Conservation (phyloP, 2,113 vertebrate species). For the Sceloporus tristichus region DNA sequence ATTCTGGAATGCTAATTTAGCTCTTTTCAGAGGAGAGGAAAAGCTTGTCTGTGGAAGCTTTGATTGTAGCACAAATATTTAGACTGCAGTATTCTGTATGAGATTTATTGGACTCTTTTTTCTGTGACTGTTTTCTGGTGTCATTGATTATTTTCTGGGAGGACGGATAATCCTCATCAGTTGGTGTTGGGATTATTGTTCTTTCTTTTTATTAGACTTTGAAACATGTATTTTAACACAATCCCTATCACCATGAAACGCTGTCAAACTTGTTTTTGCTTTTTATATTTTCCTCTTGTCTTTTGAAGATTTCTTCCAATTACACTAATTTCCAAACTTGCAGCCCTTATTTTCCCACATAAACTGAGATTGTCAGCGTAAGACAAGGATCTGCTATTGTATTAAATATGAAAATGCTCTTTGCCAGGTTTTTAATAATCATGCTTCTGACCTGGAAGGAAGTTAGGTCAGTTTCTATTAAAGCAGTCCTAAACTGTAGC, state of each 20-base stretch:
- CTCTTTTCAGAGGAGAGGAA: not conserved
- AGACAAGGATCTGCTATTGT: not conserved
- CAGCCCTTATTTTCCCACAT: not conserved
- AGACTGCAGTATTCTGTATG: not conserved
- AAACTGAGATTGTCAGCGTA: not conserved
- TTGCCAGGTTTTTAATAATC: not conserved
- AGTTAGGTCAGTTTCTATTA: conserved; percentile 20
- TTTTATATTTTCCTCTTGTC: not conserved
- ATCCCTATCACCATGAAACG: not conserved
- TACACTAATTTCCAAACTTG: not conserved
- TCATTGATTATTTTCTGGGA: not conserved
- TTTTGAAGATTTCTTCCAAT: not conserved
- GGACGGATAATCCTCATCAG: not conserved
- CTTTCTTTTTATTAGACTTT: not conserved
- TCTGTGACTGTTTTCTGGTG: not conserved
- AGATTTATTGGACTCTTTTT: not conserved
- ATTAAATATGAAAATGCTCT: not conserved
- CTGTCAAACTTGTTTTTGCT: no score
- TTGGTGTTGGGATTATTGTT: not conserved
- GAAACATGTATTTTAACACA: not conserved
- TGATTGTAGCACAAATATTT: not conserved
- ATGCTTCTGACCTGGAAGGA: conserved; percentile 19
- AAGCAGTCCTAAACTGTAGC: not conserved
- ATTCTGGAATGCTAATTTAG: not conserved
- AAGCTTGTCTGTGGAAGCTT: not conserved